These are phyloP conservation scores for Orchesella cincta DNA, from an alignment of 1,140 invertebrate species.

Conservation along the genomic window DNA sequence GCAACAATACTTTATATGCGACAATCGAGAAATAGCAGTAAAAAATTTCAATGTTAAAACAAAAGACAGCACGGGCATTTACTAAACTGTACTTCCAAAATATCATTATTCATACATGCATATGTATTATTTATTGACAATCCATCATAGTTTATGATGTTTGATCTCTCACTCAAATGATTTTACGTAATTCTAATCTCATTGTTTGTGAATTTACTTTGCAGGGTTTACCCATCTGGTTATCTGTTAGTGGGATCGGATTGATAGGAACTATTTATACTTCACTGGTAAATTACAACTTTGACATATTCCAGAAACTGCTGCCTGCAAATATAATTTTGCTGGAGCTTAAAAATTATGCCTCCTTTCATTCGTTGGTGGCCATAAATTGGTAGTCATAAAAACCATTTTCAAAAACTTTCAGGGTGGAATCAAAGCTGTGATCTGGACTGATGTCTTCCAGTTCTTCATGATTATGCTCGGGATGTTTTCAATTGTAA, in stretches of 20 bases:
- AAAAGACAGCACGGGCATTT: no score
- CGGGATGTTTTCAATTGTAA: conserved; percentile 46
- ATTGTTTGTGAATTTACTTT: no score
- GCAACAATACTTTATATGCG: no score
- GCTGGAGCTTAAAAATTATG: not conserved
- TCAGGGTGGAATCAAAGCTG: conserved; percentile 62
- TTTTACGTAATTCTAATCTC: no score
- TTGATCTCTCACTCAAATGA: no score
- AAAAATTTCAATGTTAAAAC: no score
- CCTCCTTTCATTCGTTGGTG: not conserved
- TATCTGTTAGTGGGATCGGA: conserved; percentile 37
- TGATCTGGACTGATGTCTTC: conserved; percentile 49
- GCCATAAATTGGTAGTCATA: not conserved
- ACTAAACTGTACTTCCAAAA: no score
- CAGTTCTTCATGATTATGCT: conserved; percentile 45
- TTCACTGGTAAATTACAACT: conserved; percentile 34
- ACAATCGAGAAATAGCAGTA: no score
- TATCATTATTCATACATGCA: no score
- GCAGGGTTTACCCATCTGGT: conserved; percentile 30
- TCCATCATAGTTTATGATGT: no score
- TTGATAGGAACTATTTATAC: conserved; percentile 47
- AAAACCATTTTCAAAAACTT: not conserved
- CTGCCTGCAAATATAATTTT: not conserved
- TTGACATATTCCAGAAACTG: not conserved
- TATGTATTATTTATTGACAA: no score